Base-by-base conservation (phyloP, 1,140 invertebrate genomes). In the Megalonaias nervosa region DNA sequence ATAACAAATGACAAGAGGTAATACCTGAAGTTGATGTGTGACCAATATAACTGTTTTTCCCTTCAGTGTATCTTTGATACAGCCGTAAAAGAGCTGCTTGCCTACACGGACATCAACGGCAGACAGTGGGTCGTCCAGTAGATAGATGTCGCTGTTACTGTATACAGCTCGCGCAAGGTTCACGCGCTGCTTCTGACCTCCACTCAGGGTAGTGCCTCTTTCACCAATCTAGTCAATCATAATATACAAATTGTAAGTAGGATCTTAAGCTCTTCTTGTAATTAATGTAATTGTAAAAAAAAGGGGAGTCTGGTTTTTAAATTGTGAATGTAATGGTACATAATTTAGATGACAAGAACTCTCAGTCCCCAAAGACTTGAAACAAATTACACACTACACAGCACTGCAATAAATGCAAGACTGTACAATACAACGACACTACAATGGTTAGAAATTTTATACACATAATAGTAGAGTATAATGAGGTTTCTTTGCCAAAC, bases 111-210 rank as follows among this genome's bases (percentile, higher is more conserved):
- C 86, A 82, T 92, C 92, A 14, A 92, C 90, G 58, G 92, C 90
- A 67, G 90, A 91, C 38, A 92, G 79, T 31, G 92, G 91, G 74
- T 92, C 92, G 82, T 93, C 92, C 21, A 92, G 79, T 15, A 92
- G 79, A 80, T 92, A 92, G 56, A 92, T 89, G 73, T 92, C 91
- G 56, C 88, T 83, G 69, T 90, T 77, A 66, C 82, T 85, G 89
- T 98, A 99, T 21, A 98, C 96, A 38, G 98, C 97, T 85, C 98
- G 92, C 0, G 98, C 98, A 55, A 99, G 91, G 77, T 96, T 97
- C 16, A 99, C 96, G 82, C 98, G 93, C 90, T 98, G 97, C 88
- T 99, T 99, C 87, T 99, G 98, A 58, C 98, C 98, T 67, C 98
- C 98, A 67, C 96, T 97, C 66, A 99, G 92, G 92, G 98, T 99